Evolutionary conservation across 23 tunicate genomes (phyloP).

Genomic region (Botrylloides violaceus): DNA sequence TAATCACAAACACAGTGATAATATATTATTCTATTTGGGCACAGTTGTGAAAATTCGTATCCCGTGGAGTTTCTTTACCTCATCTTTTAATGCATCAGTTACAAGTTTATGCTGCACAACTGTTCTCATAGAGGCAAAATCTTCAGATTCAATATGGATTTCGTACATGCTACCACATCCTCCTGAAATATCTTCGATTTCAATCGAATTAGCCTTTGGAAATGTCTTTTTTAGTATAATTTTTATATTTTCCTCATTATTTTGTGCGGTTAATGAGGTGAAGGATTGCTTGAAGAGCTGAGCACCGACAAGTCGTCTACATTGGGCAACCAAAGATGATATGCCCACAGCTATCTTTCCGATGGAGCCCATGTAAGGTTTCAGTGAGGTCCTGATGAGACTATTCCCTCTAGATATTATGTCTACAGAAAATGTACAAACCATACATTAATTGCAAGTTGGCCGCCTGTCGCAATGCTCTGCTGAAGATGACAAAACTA

Average conservation of each 20-base stretch:
- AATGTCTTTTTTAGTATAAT: slow-evolving; percentile 15
- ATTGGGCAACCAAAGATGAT: too few species aligned
- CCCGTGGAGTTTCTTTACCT: slow-evolving; percentile 89
- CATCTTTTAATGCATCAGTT: slow-evolving; percentile 69
- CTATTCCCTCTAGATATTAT: too few species aligned
- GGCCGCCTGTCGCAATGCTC: too few species aligned
- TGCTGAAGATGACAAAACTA: too few species aligned
- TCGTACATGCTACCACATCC: slow-evolving; percentile 96
- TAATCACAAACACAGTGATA: neutral
- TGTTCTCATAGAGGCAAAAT: slow-evolving; percentile 46
- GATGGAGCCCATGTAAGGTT: too few species aligned
- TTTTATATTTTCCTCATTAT: slow-evolving; percentile 13
- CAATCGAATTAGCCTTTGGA: slow-evolving; percentile 30
- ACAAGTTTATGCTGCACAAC: slow-evolving; percentile 76
- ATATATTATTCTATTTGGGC: neutral
- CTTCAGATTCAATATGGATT: slow-evolving; percentile 47
- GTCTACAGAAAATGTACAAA: too few species aligned
- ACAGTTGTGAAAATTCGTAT: slow-evolving; percentile 72
- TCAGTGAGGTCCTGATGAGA: too few species aligned
- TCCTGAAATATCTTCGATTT: slow-evolving; percentile 87
- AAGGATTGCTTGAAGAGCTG: too few species aligned
- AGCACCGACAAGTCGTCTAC: too few species aligned
- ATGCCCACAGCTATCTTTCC: too few species aligned
- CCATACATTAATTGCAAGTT: too few species aligned
- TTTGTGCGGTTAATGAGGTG: too few species aligned